Conservation (phyloP, 2,888 invertebrate genomes). For the Stenotaenia linearis region DNA sequence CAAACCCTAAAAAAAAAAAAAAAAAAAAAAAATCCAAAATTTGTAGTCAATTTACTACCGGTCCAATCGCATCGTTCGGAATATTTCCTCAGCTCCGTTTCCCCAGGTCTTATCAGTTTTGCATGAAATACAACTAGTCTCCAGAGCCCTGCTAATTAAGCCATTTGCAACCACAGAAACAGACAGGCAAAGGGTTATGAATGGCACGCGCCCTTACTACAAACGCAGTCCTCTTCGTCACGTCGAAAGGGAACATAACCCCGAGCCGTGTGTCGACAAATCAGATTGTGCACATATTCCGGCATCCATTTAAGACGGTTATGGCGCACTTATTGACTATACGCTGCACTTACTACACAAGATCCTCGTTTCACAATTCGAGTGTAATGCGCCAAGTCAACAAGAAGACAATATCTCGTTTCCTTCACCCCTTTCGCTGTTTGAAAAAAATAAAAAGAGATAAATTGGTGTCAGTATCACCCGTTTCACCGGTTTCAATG, state of each 20-base stretch:
- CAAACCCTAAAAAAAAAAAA: background rate
- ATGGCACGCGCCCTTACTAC: background rate
- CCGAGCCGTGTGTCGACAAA: background rate
- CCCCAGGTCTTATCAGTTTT: background rate
- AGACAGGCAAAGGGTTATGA: background rate
- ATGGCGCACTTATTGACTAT: background rate
- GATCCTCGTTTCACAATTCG: background rate
- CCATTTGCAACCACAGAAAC: background rate
- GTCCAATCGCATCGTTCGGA: background rate
- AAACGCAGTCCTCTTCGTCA: background rate
- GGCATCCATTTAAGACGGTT: background rate
- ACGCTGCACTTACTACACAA: background rate
- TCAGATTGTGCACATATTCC: background rate
- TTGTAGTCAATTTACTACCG: background rate
- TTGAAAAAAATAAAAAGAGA: background rate
- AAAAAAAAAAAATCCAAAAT: background rate
- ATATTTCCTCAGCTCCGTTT: background rate
- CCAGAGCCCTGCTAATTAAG: background rate
- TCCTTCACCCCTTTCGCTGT: too few species aligned
- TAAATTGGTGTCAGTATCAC: background rate
- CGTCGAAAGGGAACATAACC: background rate
- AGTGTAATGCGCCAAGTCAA: background rate
- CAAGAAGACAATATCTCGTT: background rate
- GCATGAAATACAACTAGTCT: background rate
- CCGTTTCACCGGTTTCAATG: background rate